Evolutionary conservation across 2,888 invertebrate species (phyloP).

Genomic region (Orthosia gothica): DNA sequence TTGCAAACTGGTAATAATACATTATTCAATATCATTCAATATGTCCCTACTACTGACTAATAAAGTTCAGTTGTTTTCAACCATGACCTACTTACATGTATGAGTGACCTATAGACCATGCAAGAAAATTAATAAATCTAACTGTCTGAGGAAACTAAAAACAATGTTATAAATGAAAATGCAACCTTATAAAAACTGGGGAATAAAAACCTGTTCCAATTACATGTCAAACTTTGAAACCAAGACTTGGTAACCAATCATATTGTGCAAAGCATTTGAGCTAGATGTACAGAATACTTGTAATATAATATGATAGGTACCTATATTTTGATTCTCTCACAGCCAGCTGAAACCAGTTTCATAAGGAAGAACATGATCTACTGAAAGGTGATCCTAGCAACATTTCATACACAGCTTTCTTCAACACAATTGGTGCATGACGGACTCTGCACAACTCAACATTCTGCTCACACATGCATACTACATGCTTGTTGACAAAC

Average conservation of each 20-base stretch:
- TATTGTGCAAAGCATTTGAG: not conserved
- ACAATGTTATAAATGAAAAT: not conserved
- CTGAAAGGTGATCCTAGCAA: slow-evolving; percentile 72
- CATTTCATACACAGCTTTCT: slow-evolving; percentile 81
- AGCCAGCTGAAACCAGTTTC: slow-evolving; percentile 64
- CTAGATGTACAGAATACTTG: not conserved
- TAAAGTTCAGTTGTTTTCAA: not conserved
- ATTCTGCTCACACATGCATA: slow-evolving; percentile 42
- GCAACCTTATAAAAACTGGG: not conserved
- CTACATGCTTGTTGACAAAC: slow-evolving; percentile 35
- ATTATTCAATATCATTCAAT: not conserved
- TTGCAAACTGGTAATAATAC: slow-evolving; percentile 3
- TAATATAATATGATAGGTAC: not conserved
- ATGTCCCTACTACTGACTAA: not conserved
- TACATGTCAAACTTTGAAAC: not conserved
- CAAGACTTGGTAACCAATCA: no score
- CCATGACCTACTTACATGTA: not conserved
- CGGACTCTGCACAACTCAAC: slow-evolving; percentile 65
- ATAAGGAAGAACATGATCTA: slow-evolving; percentile 77
- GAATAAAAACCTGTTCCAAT: no score
- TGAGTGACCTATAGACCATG: not conserved
- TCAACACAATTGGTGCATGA: slow-evolving; percentile 84
- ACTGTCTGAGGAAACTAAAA: not conserved
- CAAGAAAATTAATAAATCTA: not conserved
- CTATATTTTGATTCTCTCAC: not conserved